These are phyloP conservation scores for Peromyscus attwateri DNA, from an alignment of 2,797 vertebrate species.

Conservation along the genomic window DNA sequence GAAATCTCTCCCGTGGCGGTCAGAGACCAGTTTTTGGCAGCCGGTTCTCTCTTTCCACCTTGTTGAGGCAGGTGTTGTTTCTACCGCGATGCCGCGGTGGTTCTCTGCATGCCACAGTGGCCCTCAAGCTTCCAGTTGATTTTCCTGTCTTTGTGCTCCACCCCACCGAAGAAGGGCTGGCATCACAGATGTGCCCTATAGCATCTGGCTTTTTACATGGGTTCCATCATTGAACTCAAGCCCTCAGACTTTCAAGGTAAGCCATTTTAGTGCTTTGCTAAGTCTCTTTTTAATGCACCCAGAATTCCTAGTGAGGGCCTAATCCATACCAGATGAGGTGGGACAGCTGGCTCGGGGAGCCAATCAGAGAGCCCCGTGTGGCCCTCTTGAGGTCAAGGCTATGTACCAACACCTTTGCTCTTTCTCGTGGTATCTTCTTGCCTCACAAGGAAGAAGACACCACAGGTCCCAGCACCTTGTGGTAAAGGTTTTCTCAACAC, in stretches of 20 bases:
- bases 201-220: not conserved
- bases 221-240: not conserved
- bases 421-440: not conserved
- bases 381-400: not conserved
- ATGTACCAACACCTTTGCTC: not conserved
- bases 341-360: not conserved
- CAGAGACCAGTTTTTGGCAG: not conserved
- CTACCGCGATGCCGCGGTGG: too few species aligned
- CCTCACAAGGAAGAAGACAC: not conserved
- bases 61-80: not conserved
- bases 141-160: not conserved
- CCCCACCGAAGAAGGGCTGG: not conserved
- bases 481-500: not conserved
- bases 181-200: not conserved
- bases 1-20: not conserved
- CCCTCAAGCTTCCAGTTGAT: not conserved
- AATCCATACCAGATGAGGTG: accelerated
- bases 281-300: not conserved
- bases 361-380: not conserved
- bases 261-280: not conserved
- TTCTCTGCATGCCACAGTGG: too few species aligned
- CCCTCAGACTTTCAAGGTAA: not conserved
- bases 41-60: not conserved
- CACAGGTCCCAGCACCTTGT: not conserved
- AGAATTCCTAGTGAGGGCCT: not conserved